Evolutionary conservation across 2,888 invertebrate genomes (phyloP).

Genomic region (Lithodes maja): DNA sequence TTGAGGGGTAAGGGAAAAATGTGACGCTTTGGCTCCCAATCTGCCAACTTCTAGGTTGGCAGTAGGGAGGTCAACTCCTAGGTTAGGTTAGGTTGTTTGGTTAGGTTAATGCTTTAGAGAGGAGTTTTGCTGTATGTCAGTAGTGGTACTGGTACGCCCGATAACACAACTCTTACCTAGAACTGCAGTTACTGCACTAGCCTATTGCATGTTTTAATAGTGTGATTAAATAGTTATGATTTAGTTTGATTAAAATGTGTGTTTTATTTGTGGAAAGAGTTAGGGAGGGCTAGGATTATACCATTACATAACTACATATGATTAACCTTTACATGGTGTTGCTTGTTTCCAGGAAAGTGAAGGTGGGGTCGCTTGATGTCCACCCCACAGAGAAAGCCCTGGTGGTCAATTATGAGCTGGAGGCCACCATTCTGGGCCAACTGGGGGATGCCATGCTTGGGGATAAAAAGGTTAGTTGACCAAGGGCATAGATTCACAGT

Average conservation of each 20-base stretch:
- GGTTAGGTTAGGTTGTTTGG: too few species aligned
- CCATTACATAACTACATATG: neutral
- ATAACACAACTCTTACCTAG: too few species aligned
- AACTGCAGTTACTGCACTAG: too few species aligned
- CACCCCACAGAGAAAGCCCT: constrained; percentile 91
- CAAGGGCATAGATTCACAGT: too few species aligned
- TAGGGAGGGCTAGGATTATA: neutral
- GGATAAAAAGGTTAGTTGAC: constrained; percentile 82
- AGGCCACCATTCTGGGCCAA: constrained; percentile 88
- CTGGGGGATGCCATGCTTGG: constrained; percentile 87
- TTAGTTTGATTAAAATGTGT: neutral
- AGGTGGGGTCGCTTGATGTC: constrained; percentile 88
- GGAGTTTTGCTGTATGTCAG: too few species aligned
- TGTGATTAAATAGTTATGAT: neutral
- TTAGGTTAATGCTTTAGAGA: too few species aligned
- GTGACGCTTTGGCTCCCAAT: too few species aligned
- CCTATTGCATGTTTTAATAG: too few species aligned
- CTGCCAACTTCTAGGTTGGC: too few species aligned
- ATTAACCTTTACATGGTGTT: neutral
- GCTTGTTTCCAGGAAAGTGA: constrained; percentile 77
- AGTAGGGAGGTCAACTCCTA: too few species aligned
- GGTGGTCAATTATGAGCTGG: constrained; percentile 89
- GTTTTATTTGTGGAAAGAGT: neutral
- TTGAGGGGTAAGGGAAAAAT: too few species aligned
- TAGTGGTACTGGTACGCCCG: too few species aligned